Percentiles rank a stretch among this genome's conserved stretches.
Evolutionary conservation across 2,797 vertebrate species (phyloP).

Genomic region (Rhinogobio ventralis): DNA sequence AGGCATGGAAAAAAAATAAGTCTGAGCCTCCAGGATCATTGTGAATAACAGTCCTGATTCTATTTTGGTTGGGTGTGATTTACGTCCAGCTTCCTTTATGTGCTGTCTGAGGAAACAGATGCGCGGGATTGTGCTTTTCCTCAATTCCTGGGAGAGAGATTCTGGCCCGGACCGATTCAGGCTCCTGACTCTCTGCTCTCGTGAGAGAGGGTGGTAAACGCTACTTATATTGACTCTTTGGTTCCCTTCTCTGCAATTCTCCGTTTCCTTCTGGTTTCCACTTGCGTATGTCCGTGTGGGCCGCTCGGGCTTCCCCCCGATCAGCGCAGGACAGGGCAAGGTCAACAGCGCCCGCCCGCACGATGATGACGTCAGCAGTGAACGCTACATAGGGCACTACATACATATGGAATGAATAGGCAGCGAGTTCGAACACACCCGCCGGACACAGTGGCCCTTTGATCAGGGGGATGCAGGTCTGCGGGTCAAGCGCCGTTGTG

Average conservation of each 20-base stretch:
- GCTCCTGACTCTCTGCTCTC: conserved; percentile 89
- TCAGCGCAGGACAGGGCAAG: conserved; percentile 85
- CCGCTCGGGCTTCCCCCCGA: conserved; percentile 75
- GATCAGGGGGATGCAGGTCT: conserved; percentile 30
- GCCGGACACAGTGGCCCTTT: conserved; percentile 25
- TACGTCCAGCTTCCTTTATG: conserved; percentile 90
- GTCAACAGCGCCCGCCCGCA: conserved; percentile 66
- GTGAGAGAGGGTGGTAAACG: conserved; percentile 86
- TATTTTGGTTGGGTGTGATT: conserved; percentile 94
- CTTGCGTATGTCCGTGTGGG: conserved; percentile 91
- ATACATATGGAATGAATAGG: neutral
- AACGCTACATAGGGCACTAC: neutral
- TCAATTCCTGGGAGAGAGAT: conserved; percentile 88
- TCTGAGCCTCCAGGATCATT: conserved; percentile 61
- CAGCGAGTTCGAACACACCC: neutral
- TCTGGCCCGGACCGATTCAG: conserved; percentile 83
- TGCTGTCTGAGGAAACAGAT: conserved; percentile 98
- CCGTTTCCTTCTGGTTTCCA: conserved; percentile 96
- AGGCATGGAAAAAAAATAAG: conserved; percentile 40
- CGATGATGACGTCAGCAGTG: conserved; percentile 8
- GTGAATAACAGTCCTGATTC: conserved; percentile 77
- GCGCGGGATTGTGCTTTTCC: conserved; percentile 90
- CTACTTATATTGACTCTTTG: conserved; percentile 84
- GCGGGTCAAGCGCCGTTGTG: conserved; percentile 14
- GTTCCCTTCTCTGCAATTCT: conserved; percentile 87